Base-by-base conservation (phyloP, 2,888 invertebrate genomes). In the Scotopteryx bipunctaria region DNA sequence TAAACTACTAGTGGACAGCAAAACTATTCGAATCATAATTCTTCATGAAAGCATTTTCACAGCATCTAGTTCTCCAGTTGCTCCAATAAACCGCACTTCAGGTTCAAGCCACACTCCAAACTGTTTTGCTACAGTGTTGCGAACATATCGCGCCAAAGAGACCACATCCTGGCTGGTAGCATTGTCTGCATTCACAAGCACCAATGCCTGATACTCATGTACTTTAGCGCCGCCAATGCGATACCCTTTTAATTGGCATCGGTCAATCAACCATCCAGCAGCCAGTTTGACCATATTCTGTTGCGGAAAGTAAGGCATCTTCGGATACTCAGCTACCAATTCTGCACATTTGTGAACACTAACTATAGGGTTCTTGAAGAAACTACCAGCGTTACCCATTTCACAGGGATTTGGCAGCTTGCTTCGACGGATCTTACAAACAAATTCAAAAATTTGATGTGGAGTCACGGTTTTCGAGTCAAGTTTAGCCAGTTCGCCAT, bases 251-350 rank as follows among this genome's bases (percentile, higher is more conserved):
- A 57, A 41, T 2, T 45, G 38, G 23, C 60, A 53, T 23, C 36
- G 43, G 5, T 60, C 60, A 13, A 60, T 57, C 5, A 60, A 47
- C 60, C 60, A 60, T 11, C 57, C 60, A 23, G 60, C 55, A 4
- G 57, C 55, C 14, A 60, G 37, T 48, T 60, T 60, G 3, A 55
- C 29, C 5, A n/a, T 31, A 6, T 53, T 9, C 8, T 11, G 1
- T 25, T 47, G 47, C 6, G 52, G 41, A 13, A 49, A 55, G 16
- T 49, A 25, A 3, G 58, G 55, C 29, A 55, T 44, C 13, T 13
- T 46, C 5, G 35, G 36, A 38, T 43, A 43, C 14, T 40, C 40
- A 2, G 6, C 16, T 36, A 41, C 15, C 5, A 58, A 23, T n/a
- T 44, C 25, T 5, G 42, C 32, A 35, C 6, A 46, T 27, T 46